Evolutionary conservation across 2,797 vertebrate species (phyloP).

Genomic region (Morelia viridis): DNA sequence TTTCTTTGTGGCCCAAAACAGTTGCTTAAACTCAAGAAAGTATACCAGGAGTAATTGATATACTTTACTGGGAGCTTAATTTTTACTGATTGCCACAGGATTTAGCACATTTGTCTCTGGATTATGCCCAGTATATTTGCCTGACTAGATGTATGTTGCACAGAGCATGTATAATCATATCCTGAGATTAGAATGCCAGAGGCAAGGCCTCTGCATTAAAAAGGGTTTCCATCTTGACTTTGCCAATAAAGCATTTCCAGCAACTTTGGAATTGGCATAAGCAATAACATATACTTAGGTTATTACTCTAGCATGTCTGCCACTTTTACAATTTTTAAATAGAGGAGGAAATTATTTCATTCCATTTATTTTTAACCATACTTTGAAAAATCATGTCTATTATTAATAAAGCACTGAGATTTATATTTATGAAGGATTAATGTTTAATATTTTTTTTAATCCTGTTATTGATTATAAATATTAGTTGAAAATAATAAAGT

Average conservation of each 20-base stretch:
- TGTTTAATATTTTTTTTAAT: conserved; percentile 63
- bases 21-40: too few species aligned
- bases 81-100: neutral
- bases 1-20: too few species aligned
- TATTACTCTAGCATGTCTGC: conserved; percentile 42
- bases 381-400: conserved; percentile 53
- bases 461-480: conserved; percentile 61
- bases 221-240: conserved; percentile 1
- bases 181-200: rapidly evolving
- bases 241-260: neutral
- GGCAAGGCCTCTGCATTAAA: conserved; percentile 25
- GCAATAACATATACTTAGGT: conserved; percentile 9
- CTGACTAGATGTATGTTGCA: neutral
- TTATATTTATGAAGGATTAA: conserved; percentile 64
- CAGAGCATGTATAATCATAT: neutral
- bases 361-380: conserved; percentile 28
- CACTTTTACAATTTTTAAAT: conserved; percentile 47
- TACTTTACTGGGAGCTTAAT: neutral
- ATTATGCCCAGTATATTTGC: neutral
- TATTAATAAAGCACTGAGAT: conserved; percentile 52
- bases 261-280: conserved; percentile 28
- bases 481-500: conserved; percentile 67
- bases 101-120: neutral
- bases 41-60: too few species aligned
- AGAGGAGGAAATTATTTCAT: conserved; percentile 38